phyloP scores from a whole-genome alignment of 2,797 vertebrate species.

The Pygocentrus nattereri region DNA sequence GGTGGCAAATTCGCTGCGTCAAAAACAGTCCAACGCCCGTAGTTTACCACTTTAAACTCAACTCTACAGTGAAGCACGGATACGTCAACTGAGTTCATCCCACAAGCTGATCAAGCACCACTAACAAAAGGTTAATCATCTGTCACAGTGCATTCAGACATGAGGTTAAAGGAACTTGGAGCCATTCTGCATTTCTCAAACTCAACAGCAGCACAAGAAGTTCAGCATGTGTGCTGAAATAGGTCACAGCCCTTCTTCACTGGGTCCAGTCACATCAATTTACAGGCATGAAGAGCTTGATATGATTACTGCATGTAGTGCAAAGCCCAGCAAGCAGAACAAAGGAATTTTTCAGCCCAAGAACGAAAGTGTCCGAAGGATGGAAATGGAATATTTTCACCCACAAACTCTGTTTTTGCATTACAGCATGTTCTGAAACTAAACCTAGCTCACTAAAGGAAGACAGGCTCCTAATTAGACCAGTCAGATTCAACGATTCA shows the following conservation, averaged over 20 bases:
- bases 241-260: constrained; percentile 17
- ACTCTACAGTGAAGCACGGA: too few species aligned
- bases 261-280: constrained; percentile 5
- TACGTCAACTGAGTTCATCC: background rate
- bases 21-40: too few species aligned
- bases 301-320: constrained; percentile 65
- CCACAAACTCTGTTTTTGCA: background rate
- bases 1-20: too few species aligned
- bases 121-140: too few species aligned
- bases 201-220: background rate
- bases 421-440: background rate
- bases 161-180: background rate
- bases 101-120: background rate
- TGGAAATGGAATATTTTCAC: background rate
- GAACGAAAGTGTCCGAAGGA: constrained; percentile 39
- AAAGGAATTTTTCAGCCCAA: constrained; percentile 59
- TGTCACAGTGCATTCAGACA: background rate
- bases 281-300: constrained; percentile 59
- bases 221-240: background rate
- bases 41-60: too few species aligned
- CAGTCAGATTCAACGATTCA: background rate
- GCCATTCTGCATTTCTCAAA: background rate
- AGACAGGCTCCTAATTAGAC: background rate
- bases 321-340: constrained; percentile 42
- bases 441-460: background rate